A percentile compares a stretch with the other conserved stretches of the same genome.
phyloP scores from a whole-genome alignment of 2,797 vertebrate species.

The Myotis planiceps region DNA sequence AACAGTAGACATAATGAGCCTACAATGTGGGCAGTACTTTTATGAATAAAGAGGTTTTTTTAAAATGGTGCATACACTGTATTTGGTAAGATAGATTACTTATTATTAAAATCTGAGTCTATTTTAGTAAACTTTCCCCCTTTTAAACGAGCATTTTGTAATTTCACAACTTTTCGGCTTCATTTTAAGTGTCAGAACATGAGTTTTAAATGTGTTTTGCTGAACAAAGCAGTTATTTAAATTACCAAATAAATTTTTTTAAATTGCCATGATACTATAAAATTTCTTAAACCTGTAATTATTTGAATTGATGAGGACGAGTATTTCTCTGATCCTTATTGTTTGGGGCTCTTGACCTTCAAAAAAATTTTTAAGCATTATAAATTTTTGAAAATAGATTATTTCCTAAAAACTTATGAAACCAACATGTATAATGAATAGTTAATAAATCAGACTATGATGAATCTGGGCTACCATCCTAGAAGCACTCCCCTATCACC shows the following conservation, averaged over 20 bases:
- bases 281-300: neutral
- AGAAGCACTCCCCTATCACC: neutral
- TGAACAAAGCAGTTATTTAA: constrained; percentile 27
- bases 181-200: constrained; percentile 41
- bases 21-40: neutral
- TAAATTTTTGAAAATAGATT: neutral
- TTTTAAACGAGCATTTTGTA: constrained; percentile 22
- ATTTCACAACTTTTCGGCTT: neutral
- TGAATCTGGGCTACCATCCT: neutral
- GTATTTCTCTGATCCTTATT: neutral
- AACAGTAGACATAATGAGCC: neutral
- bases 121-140: neutral
- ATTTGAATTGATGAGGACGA: neutral
- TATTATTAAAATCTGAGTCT: neutral
- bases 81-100: neutral
- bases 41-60: neutral
- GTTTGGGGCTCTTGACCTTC: neutral
- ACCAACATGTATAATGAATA: neutral
- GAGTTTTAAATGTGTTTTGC: constrained; percentile 42
- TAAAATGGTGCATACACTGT: neutral
- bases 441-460: constrained; percentile 3
- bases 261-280: neutral
- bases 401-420: constrained; percentile 4
- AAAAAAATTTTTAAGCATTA: neutral
- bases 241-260: neutral